Evolutionary conservation across 2,797 vertebrate species (phyloP), one percentile per base, ranked within the genome.

Genomic region (Hippoglossus hippoglossus): DNA sequence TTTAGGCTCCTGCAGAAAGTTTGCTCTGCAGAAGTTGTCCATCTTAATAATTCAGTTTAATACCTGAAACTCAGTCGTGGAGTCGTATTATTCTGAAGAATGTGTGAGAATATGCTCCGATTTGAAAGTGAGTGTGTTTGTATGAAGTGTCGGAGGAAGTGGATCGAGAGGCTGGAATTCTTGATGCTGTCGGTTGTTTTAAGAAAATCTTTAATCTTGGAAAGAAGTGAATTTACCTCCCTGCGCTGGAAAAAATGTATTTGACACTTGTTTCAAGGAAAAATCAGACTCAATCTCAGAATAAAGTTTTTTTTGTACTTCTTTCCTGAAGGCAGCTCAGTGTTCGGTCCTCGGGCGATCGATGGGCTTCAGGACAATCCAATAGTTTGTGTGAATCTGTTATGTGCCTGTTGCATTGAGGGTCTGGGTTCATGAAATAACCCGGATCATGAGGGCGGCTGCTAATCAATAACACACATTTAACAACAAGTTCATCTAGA

Each of bases 21-120:
- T 89, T 86, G 79, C 77, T 10, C 70, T n/a, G 75, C 77, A 76
- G 71, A 88, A 87, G 73, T 80, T 84, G 81, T 86, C 84, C 63
- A 22, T 88, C 81, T 86, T 78, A 89, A 89, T 87, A 87, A 83
- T 82, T 88, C 82, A 83, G 63, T 83, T 84, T 80, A 73, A 70
- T 65, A 71, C 70, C 24, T 55, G 63, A 80, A 80, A 76, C 68
- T 81, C 64, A 77, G 63, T 83, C 64, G 39, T 44, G 58, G 36
- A 82, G 60, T 72, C 79, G 54, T 46, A 75, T 84, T 77, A 72
- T 75, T 78, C 41, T 52, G 52, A 57, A 31, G 81, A 74, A 57
- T 73, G 41, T 71, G 53, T 54, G 69, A 73, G 64, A 60, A 58
- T 18, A n/a, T 62, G 2, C 26, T 10, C 26, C 3, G 2, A 77